A percentile compares a stretch with the other conserved stretches of the same genome.
These are phyloP conservation scores for Sitobion miscanthi DNA, from an alignment of 1,140 invertebrate genomes.

Conservation along the genomic window DNA sequence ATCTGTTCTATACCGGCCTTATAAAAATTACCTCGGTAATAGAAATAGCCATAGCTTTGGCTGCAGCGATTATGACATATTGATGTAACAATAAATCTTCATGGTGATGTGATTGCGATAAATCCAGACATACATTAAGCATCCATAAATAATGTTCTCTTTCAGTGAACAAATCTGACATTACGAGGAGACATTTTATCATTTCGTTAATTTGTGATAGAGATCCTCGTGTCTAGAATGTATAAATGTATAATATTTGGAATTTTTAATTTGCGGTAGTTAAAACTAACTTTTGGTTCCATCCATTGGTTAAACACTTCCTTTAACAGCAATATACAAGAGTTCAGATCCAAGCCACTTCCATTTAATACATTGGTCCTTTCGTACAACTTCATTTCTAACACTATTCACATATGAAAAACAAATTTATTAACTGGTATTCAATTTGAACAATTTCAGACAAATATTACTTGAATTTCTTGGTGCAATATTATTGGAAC, in stretches of 20 bases:
- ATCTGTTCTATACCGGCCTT: neutral
- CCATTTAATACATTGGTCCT: constrained; percentile 41
- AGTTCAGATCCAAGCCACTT: constrained; percentile 75
- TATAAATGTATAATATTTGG: constrained; percentile 3
- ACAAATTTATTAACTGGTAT: neutral
- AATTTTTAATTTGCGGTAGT: neutral
- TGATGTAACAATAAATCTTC: constrained; percentile 78
- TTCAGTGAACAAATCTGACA: constrained; percentile 78
- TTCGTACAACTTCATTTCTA: constrained; percentile 6
- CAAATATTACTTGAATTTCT: constrained; percentile 34
- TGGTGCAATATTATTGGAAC: neutral
- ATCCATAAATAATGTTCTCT: constrained; percentile 76
- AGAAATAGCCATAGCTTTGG: constrained; percentile 74
- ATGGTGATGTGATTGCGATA: constrained; percentile 69
- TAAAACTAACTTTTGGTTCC: constrained; percentile 63
- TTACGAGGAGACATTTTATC: constrained; percentile 69
- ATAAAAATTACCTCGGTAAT: constrained; percentile 64
- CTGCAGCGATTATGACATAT: constrained; percentile 73
- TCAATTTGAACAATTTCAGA: neutral
- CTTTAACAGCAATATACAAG: constrained; percentile 84
- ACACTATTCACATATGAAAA: neutral
- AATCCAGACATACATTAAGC: constrained; percentile 71
- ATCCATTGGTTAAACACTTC: constrained; percentile 83
- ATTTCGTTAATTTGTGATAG: constrained; percentile 72
- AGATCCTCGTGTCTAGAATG: constrained; percentile 60